Evolutionary conservation across 2,797 vertebrate species (phyloP).

Genomic region (Novumbra hubbsi): DNA sequence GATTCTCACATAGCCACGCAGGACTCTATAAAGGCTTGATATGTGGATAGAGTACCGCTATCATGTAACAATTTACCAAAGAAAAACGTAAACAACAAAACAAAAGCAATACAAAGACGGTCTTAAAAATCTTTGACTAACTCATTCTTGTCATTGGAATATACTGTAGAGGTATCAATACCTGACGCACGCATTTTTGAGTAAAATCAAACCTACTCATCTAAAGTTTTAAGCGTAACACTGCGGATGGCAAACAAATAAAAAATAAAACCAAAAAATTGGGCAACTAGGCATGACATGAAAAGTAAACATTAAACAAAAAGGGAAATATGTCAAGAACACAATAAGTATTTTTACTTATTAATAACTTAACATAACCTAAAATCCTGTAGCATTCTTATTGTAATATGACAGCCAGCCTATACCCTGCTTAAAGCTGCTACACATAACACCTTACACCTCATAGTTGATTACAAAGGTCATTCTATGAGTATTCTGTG

Average conservation of each 20-base stretch:
- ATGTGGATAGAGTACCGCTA: background rate
- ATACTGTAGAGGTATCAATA: constrained; percentile 20
- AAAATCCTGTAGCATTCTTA: background rate
- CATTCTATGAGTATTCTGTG: constrained; percentile 1
- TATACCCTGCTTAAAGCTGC: background rate
- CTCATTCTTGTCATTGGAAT: constrained; percentile 46
- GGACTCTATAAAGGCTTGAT: background rate
- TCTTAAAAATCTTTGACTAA: constrained; percentile 39
- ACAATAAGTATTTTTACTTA: no score
- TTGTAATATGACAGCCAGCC: background rate
- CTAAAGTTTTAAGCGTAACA: constrained; percentile 39
- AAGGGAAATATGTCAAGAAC: constrained; percentile 6
- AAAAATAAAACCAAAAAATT: constrained; percentile 12
- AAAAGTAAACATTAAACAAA: background rate
- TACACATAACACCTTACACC: background rate
- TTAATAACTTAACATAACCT: no score
- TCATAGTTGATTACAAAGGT: constrained; percentile 8
- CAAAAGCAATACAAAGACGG: background rate
- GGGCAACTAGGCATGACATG: constrained; percentile 19
- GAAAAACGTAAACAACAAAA: background rate
- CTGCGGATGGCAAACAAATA: constrained; percentile 38
- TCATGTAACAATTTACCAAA: background rate
- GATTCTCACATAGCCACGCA: background rate
- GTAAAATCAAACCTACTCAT: background rate
- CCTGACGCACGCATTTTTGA: background rate